Evolutionary conservation across 2,888 invertebrate genomes (phyloP), one percentile per base, ranked within the genome.

Genomic region (Scaptomyza parva): DNA sequence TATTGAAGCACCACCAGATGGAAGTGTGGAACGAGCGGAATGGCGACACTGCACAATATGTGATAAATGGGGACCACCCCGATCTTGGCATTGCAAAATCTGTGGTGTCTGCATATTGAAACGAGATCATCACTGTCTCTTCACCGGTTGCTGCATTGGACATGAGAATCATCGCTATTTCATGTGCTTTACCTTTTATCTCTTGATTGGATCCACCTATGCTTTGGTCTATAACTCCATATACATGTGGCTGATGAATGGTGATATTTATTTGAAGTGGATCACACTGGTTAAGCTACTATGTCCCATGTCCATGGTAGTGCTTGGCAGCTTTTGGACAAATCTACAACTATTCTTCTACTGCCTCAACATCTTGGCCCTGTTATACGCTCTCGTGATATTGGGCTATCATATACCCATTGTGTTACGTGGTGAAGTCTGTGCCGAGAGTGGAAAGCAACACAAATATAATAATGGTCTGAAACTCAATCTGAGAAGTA

Each of bases 121-220:
- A 91, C 93, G 98, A 70, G 98, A 97, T 90, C 97, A 97, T 92
- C 96, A 97, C 89, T 96, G 98, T 89, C 95, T 96, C 76, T 98
- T 98, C 90, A 95, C 96, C 35, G 96, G 96, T 22, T 96, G 95
- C 87, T 98, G 98, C 90, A 93, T 98, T 44, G 98, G 98, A 1
- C 95, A 96, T 89, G 93, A 92, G 68, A 98, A 98, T 91, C 95
- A 96, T 79, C 94, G 98, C 88, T 97, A 96, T 91, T 98, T 98
- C 87, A 92, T 97, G 54, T 93, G 95, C 89, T 96, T 97, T 89
- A 93, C 96, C 0, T 90, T 95, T 40, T 95, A 97, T 88, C 92
- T 96, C 60, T 95, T 96, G 84, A 78, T 96, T 50, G 94, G 95
- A 1, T 95, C 96, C 71, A 50, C 94, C 0, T 96, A 96, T 91